Base-by-base conservation (phyloP, 2,113 vertebrate species). In the Corynorhinus townsendii region DNA sequence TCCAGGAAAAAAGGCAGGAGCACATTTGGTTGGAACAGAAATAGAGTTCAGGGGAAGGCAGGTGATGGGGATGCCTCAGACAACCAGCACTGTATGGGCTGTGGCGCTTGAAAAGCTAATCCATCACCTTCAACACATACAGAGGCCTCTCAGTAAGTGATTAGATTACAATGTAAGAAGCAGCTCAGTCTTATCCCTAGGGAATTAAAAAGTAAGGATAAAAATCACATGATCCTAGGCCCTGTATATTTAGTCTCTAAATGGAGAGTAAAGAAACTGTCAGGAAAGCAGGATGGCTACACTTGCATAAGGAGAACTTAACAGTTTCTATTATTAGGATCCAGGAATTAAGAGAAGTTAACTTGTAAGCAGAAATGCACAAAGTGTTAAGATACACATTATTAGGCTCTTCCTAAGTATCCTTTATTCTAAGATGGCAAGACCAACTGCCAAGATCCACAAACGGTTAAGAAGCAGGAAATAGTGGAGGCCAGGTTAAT, bases 51-150 rank as follows among this genome's bases (percentile, higher is more conserved):
- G 71, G 80, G 52, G 49, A 66, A 83, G 59, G 82, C 43, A 86
- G 90, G 59, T 90, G 79, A 80, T 33, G 75, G 59, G 72, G 86
- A 94, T 28, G 84, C 15, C 26, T 59, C 45, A 69, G 87, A 93
- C 76, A 69, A 72, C 35, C 22, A 68, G 86, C 5, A 6, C 62
- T 45, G 52, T 38, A 64, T 43, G 59, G 88, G 68, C 45, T 7
- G 35, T 66, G 35, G 47, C 0, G 8, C 7, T 43, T 79, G 47
- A 90, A 69, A 91, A 64, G 56, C 86, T 93, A 96, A 93, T 95
- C 87, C 71, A 95, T 95, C 90, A 92, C 94, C 91, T 96, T 88
- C 76, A 90, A 12, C 54, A 92, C 94, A 96, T 84, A 80, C 56
- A 2, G 45, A 94, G 77, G 59, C 54, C 62, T 38, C 80, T 83